Evolutionary conservation across 2,888 invertebrate species (phyloP).

Genomic region (Trachelus iudaicus): DNA sequence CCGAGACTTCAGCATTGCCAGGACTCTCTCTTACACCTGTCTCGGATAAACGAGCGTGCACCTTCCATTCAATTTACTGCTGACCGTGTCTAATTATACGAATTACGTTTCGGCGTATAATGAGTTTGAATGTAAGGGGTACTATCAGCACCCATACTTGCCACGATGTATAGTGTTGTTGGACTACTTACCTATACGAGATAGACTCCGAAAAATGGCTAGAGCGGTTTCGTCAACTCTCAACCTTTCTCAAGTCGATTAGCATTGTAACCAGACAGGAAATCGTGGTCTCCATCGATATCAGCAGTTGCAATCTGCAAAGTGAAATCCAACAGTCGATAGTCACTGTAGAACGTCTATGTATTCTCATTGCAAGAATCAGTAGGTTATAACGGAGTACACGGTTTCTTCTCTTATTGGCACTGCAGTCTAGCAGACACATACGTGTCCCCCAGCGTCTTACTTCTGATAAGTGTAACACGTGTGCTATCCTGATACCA

Average conservation of each 20-base stretch:
- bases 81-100: background rate
- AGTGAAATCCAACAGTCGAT: background rate
- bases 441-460: background rate
- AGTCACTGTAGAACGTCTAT: background rate
- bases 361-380: background rate
- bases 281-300: background rate
- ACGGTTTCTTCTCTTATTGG: background rate
- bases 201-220: background rate
- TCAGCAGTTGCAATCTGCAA: background rate
- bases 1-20: background rate
- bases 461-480: background rate
- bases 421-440: background rate
- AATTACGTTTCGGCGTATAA: background rate
- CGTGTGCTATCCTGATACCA: background rate
- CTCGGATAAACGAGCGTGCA: background rate
- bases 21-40: background rate
- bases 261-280: background rate
- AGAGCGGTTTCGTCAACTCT: background rate
- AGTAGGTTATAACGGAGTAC: background rate
- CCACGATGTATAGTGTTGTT: background rate
- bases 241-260: background rate
- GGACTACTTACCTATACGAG: background rate
- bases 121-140: background rate
- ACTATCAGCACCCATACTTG: background rate
- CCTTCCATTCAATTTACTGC: background rate